Conservation (phyloP, 2,888 invertebrate genomes). For the Calameuta idolon region DNA sequence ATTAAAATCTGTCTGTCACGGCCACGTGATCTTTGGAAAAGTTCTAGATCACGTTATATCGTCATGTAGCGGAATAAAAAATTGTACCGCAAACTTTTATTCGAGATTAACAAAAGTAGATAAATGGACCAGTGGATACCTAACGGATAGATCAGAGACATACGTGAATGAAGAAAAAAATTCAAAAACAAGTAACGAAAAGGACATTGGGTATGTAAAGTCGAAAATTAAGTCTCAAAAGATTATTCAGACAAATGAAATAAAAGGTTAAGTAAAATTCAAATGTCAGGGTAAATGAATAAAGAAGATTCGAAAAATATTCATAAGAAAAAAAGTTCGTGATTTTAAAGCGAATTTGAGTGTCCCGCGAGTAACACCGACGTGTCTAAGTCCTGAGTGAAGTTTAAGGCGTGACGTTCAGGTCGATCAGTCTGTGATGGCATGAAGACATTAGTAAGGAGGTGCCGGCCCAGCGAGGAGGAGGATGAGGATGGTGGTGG, state of each 20-base stretch:
- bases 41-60: not conserved
- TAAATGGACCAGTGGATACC: not conserved
- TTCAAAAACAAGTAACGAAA: not conserved
- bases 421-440: constrained; percentile 52
- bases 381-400: not conserved
- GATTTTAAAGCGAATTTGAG: not conserved
- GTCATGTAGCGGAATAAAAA: not conserved
- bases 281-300: not conserved
- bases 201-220: not conserved
- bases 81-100: not conserved
- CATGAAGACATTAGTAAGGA: constrained; percentile 63
- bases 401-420: constrained; percentile 10
- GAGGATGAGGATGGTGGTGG: constrained; percentile 66
- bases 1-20: not conserved
- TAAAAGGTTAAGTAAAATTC: not conserved
- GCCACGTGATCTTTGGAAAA: not conserved
- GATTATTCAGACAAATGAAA: not conserved
- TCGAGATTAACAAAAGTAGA: not conserved
- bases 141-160: not conserved
- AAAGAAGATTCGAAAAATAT: not conserved
- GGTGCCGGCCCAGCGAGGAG: constrained; percentile 62
- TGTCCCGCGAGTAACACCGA: not conserved
- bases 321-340: not conserved
- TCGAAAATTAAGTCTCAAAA: not conserved
- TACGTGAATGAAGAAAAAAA: not conserved